Percentiles rank a stretch among this genome's conserved stretches.
These are phyloP conservation scores for Calliopsis andreniformis DNA, from an alignment of 1,140 invertebrate genomes.

Conservation along the genomic window DNA sequence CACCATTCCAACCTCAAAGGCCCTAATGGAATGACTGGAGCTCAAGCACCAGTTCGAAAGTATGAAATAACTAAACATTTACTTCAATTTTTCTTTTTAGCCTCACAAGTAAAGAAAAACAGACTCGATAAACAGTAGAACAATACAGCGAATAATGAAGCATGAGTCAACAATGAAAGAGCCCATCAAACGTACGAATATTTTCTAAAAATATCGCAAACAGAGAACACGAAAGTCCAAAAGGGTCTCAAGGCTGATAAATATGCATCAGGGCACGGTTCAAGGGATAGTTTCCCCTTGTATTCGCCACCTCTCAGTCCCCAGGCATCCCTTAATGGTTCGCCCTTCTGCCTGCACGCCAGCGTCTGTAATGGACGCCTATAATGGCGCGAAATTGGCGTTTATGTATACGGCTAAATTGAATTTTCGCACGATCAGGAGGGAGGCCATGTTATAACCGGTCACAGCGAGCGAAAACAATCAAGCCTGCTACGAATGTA, in stretches of 20 bases:
- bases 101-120: no score
- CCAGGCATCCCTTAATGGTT: background rate
- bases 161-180: background rate
- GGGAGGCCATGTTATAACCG: background rate
- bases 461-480: constrained; percentile 24
- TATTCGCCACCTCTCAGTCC: background rate
- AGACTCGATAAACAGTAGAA: no score
- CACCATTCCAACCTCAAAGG: no score
- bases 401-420: constrained; percentile 26
- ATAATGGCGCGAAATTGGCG: constrained; percentile 27
- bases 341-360: no score
- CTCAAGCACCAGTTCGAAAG: no score
- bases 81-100: no score
- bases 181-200: background rate
- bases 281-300: background rate
- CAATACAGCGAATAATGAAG: background rate
- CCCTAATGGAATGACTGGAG: no score
- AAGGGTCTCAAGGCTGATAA: constrained; percentile 39
- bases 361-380: background rate
- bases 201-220: background rate
- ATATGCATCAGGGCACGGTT: constrained; percentile 3
- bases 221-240: background rate
- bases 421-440: constrained; percentile 24
- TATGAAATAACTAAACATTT: no score
- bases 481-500: constrained; percentile 19